A percentile compares a stretch with the other conserved stretches of the same genome.
These are phyloP conservation scores for Oreonectes daqikongensis DNA, from an alignment of 2,797 vertebrate genomes.

Conservation along the genomic window DNA sequence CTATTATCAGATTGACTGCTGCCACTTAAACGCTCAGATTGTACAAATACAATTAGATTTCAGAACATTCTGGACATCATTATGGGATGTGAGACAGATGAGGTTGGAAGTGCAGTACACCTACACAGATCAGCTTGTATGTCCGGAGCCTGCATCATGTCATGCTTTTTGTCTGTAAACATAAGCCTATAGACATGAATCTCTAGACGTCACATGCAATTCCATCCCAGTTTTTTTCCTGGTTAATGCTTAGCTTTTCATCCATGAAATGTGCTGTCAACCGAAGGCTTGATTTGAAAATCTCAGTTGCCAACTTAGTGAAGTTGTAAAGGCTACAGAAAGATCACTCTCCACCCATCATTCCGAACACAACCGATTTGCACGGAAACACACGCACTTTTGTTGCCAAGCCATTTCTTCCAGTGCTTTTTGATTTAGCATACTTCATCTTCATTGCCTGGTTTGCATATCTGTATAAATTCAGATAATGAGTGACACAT, in stretches of 20 bases:
- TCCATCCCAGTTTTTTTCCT: background rate
- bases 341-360: too few relatives aligned
- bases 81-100: constrained; percentile 22
- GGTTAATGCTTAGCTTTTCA: background rate
- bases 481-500: background rate
- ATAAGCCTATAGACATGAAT: background rate
- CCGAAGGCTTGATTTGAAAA: background rate
- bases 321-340: too few relatives aligned
- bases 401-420: background rate
- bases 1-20: constrained; percentile 25
- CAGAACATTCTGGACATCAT: constrained; percentile 22
- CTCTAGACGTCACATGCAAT: background rate
- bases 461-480: background rate
- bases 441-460: background rate
- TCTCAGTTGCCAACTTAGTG: too few relatives aligned
- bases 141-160: background rate
- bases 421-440: background rate
- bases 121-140: constrained; percentile 13
- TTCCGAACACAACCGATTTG: too few relatives aligned
- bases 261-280: background rate
- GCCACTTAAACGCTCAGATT: background rate
- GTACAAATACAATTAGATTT: constrained; percentile 23
- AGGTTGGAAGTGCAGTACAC: constrained; percentile 1
- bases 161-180: background rate
- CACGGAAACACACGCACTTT: too few relatives aligned